Conservation (phyloP, 2,888 invertebrate genomes). For the Epinotia bilunana region DNA sequence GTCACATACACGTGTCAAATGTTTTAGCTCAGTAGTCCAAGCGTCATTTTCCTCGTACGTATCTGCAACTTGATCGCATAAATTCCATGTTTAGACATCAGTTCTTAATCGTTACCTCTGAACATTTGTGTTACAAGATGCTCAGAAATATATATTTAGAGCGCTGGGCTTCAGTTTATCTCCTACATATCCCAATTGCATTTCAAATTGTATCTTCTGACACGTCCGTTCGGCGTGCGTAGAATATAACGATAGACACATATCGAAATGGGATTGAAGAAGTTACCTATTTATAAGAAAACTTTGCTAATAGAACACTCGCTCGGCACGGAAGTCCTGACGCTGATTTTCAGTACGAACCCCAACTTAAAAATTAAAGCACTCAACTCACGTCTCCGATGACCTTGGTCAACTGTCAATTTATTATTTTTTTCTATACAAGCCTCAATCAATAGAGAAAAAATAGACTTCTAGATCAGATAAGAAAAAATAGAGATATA, state of each 20-base stretch:
- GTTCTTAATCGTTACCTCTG: slow-evolving; percentile 12
- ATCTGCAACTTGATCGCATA: slow-evolving; percentile 11
- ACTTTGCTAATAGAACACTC: not conserved
- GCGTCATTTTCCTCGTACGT: not conserved
- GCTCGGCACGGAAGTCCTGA: not conserved
- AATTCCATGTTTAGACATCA: slow-evolving; percentile 14
- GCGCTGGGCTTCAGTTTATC: no score
- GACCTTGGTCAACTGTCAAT: no score
- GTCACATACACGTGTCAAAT: slow-evolving; percentile 16
- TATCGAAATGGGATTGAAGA: no score
- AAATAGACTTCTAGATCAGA: no score
- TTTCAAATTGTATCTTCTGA: no score
- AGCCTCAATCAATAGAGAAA: no score
- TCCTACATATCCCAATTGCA: no score
- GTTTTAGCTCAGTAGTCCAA: not conserved
- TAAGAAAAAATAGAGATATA: not conserved
- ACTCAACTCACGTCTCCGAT: no score
- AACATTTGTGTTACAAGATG: slow-evolving; percentile 16
- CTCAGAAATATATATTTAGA: not conserved
- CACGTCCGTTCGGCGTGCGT: not conserved
- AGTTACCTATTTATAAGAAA: no score
- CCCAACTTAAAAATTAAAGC: no score
- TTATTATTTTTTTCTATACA: no score
- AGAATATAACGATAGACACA: not conserved
- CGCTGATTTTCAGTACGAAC: no score